Base-by-base conservation (phyloP, 2,888 invertebrate genomes). In the Cabera pusaria region DNA sequence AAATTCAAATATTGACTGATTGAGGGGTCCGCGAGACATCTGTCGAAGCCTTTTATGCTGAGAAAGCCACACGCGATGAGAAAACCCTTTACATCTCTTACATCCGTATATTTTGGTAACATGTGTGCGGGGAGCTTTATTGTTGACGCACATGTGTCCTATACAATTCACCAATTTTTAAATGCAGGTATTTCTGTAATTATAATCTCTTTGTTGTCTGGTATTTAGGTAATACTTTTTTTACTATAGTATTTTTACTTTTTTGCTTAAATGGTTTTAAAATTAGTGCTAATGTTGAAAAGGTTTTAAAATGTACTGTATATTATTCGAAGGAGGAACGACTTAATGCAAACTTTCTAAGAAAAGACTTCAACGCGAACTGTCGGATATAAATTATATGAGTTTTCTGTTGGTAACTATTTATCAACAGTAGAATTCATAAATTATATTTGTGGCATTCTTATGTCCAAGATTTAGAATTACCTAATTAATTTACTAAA, bases 1-100 rank as follows among this genome's bases (percentile, higher is more conserved):
- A 48, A 79, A 81, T 81, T 80, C 82, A 86, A 86, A 85, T 85
- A 86, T 84, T 83, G 84, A 81, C 79, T 84, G 84, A 87, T 86
- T 86, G 87, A 87, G 84, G 85, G 86, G 85, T 81, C 78, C 64
- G 57, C 46, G 60, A 59, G 71, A 75, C 87, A 86, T 83, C 86
- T 87, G 87, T 78, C 79, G 72, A 47, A 56, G 37, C 52, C 66
- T 56, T 71, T 65, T 63, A 64, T 62, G 54, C 62, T 32, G 68
- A 60, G 69, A 84, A 83, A 83, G 84, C 74, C 64, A 58, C 72
- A 66, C 69, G 73, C 71, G 64, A 62, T 14, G 39, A 16, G 68
- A 64, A 64, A 69, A 64, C 56, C 56, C 49, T 45, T 44, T 27
- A 20, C 35, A 31, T 32, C 43, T 27, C n/a, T 23, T 17, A 35